A percentile compares a stretch with the other conserved stretches of the same genome.
phyloP scores from a whole-genome alignment of 2,888 invertebrate species.

The Pediacus dermestoides region DNA sequence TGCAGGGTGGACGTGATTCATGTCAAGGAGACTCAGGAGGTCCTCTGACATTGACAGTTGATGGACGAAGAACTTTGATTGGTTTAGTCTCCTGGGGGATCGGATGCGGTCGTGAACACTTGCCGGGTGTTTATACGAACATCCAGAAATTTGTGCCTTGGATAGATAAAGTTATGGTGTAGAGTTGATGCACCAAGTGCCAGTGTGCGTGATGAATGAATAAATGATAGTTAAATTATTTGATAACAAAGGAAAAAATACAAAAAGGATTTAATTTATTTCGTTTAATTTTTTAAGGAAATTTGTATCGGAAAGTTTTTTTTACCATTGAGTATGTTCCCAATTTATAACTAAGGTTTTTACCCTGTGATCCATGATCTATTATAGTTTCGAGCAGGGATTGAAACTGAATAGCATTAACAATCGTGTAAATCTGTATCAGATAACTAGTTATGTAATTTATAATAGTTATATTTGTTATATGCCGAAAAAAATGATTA shows the following conservation, averaged over 20 bases:
- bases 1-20: constrained; percentile 67
- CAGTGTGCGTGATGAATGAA: constrained; percentile 19
- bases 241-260: no score
- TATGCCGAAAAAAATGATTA: constrained; percentile 8
- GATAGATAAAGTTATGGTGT: constrained; percentile 83
- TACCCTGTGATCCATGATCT: constrained; percentile 22
- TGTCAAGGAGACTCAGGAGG: constrained; percentile 82
- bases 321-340: neutral
- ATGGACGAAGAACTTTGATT: constrained; percentile 81
- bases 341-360: neutral
- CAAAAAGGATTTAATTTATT: neutral
- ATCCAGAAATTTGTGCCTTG: constrained; percentile 90
- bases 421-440: constrained; percentile 40
- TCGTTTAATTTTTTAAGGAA: constrained; percentile 1
- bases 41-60: constrained; percentile 79
- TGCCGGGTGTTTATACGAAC: constrained; percentile 89
- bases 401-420: constrained; percentile 22
- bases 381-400: constrained; percentile 23
- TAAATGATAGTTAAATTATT: neutral
- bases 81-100: constrained; percentile 91
- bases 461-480: constrained; percentile 1
- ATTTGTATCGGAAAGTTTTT: neutral
- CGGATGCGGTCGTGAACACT: constrained; percentile 83
- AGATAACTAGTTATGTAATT: constrained; percentile 23
- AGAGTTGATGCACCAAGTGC: constrained; percentile 45